These are phyloP conservation scores for Microcebus tavaratra DNA, from an alignment of 2,113 vertebrate genomes.

Conservation along the genomic window DNA sequence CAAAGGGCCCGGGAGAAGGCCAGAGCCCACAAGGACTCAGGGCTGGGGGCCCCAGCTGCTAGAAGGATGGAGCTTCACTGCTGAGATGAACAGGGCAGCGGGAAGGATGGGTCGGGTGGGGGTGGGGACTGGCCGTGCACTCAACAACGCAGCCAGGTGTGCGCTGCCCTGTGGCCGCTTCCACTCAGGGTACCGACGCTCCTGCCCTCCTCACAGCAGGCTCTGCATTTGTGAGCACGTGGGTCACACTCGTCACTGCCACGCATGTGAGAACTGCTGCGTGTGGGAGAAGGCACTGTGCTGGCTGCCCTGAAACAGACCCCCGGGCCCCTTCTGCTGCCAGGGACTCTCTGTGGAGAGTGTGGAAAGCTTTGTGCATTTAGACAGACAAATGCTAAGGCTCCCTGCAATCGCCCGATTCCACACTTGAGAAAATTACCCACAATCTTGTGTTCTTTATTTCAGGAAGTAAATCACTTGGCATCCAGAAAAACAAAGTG, in stretches of 20 bases:
- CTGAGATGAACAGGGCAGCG: not conserved
- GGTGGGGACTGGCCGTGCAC: fast-evolving
- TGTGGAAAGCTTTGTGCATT: too few relatives aligned
- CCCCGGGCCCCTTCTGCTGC: not conserved
- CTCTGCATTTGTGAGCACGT: fast-evolving
- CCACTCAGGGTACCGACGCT: fast-evolving
- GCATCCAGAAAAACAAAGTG: not conserved
- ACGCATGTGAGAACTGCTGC: not conserved
- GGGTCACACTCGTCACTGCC: not conserved
- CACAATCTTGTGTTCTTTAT: not conserved
- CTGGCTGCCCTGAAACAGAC: too few relatives aligned
- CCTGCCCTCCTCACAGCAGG: too few relatives aligned
- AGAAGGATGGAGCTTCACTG: not conserved
- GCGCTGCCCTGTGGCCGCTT: not conserved
- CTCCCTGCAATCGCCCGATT: not conserved
- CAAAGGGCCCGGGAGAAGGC: not conserved
- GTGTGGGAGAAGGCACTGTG: fast-evolving
- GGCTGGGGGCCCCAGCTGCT: fast-evolving
- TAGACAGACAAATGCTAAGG: not conserved
- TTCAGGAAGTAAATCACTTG: not conserved
- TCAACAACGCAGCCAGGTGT: fast-evolving
- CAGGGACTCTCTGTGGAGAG: not conserved
- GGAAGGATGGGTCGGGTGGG: not conserved
- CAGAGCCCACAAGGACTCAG: too few relatives aligned
- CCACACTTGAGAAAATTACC: not conserved